Base-by-base conservation (phyloP, 2,113 vertebrate genomes). In the Heterocephalus glaber region DNA sequence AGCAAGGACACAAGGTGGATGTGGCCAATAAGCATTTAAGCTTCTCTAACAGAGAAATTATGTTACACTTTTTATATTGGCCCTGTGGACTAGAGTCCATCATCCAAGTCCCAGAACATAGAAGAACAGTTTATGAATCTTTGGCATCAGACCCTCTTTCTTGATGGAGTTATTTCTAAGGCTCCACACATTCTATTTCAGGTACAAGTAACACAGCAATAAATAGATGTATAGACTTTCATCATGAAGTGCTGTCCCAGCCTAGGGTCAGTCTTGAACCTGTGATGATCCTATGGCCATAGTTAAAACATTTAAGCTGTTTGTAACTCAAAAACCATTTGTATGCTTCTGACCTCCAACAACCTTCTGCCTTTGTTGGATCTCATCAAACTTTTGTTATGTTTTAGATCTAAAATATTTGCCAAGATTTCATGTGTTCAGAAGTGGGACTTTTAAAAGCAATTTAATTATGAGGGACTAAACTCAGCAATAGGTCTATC, bases 321-420 rank as follows among this genome's bases (percentile, higher is more conserved):
- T 33, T 77, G 0, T 12, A 49, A 12, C 79, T 76, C 44, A 56
- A 28, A 61, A 79, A 13, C 2, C 19, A 2, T 81, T 11, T n/a
- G 28, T 0, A 19, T 52, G 12, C 33, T 5, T 44, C 16, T 38
- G 61, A 8, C 11, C 9, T 28, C 8, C 9, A 44, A 26, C 11
- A 16, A 26, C 3, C 5, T 19, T 0, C 2, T 58, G 1, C 10
- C 3, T 19, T 56, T 70, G 0, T 9, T 47, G 44, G 10, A 44
- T 33, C 6, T 35, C 56, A 20, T 33, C n/a, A 90, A 5, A 41
- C 66, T 2, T 63, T 89, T 66, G 20, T 6, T 49, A 49, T 49
- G 9, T 49, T 49, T 49, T 49, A 49, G 47, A 49, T 61, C 60
- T 61, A 61, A 61, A 61, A 28, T 61, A 61, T 61, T 61, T 61